A percentile compares a stretch with the other conserved stretches of the same genome.
Conservation (phyloP, 2,888 invertebrate genomes). For the Neuroscelio doddi region DNA sequence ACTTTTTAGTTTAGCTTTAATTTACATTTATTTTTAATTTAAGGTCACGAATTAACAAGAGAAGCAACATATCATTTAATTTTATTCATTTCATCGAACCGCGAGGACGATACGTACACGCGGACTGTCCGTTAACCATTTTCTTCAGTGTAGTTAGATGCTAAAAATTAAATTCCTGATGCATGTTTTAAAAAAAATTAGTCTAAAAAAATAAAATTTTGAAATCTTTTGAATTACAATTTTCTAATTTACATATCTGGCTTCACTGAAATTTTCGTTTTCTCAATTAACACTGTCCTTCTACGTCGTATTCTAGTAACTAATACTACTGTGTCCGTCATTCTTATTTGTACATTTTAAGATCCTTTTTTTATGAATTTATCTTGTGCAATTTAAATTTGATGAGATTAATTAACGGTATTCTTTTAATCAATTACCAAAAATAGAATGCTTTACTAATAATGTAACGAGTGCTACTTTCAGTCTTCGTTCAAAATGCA, state of each 20-base stretch:
- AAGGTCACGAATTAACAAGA: conserved; percentile 66
- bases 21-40: conserved; percentile 59
- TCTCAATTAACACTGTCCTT: conserved; percentile 47
- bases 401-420: conserved; percentile 21
- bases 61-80: conserved; percentile 71
- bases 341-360: background rate
- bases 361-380: conserved; percentile 5
- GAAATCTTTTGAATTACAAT: background rate
- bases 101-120: conserved; percentile 27
- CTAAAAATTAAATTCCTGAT: conserved; percentile 3
- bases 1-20: conserved; percentile 54
- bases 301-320: too few relatives aligned
- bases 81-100: conserved; percentile 64
- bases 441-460: conserved; percentile 58
- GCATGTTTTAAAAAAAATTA: too few relatives aligned
- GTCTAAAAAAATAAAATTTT: too few relatives aligned
- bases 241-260: conserved; percentile 21
- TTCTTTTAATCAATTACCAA: conserved; percentile 53
- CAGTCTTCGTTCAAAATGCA: background rate
- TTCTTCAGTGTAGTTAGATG: conserved; percentile 37
- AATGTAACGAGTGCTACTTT: conserved; percentile 11
- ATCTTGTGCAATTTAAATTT: conserved; percentile 33
- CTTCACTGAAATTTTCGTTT: conserved; percentile 42
- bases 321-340: too few relatives aligned
- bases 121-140: conserved; percentile 39